Evolutionary conservation across 2,888 invertebrate species (phyloP), one percentile per base, ranked within the genome.

Genomic region (Lasius fuliginosus): DNA sequence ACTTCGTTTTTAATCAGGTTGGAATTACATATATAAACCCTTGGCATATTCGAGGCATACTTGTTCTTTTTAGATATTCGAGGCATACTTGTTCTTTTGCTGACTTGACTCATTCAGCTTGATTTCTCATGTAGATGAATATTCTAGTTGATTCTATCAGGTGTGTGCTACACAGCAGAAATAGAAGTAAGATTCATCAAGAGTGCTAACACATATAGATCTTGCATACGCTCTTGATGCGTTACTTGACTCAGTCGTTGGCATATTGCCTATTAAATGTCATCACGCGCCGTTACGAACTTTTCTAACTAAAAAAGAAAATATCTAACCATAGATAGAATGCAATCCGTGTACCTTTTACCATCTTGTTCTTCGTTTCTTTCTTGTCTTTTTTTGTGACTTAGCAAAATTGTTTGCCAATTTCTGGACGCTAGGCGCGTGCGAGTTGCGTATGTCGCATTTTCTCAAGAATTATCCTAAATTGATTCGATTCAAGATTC

Each of bases 211-310:
- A 62, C 6, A 53, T 53, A n/a, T 62, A 56, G 42, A 86, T 87
- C 84, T 82, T 84, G 86, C 86, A 77, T 73, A 79, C 86, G 87
- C 77, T 85, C 64, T 74, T 83, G 87, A 90, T 84, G 82, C 74
- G 67, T 84, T 82, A 71, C 83, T 88, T 33, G 88, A 88, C 60
- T 89, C 82, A 83, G 60, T 64, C 84, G 73, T 77, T 90, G 89
- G 89, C 89, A 83, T 71, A 23, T 27, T 89, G 89, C 89, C 89
- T 68, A 85, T 33, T 73, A 67, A 67, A 64, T 86, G 90, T 87
- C 89, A 90, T 89, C 89, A 86, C 86, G 67, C 49, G 73, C 75
- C 71, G 69, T 71, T 83, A 62, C 33, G 62, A 86, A 77, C 75
- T 71, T 53, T 8, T 64, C 49, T 23, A 64, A 71, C 65, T 56